Conservation (phyloP, 2,888 invertebrate species). For the Dilophus febrilis region DNA sequence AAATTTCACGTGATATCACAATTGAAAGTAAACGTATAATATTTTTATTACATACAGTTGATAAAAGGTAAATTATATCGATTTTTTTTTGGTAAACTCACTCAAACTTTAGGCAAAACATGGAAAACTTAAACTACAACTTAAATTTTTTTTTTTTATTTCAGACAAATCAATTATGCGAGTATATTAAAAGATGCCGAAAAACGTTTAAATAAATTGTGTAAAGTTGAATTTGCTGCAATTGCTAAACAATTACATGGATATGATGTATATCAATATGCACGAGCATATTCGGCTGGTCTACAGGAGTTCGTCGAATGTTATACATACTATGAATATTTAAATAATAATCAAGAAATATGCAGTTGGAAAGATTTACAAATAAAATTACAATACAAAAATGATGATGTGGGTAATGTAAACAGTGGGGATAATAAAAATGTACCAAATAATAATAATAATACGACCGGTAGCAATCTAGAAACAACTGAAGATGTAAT, state of each 20-base stretch:
- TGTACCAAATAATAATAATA: not conserved
- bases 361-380: slow-evolving; percentile 42
- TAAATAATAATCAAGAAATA: slow-evolving; percentile 38
- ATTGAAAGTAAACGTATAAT: slow-evolving; percentile 84
- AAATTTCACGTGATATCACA: slow-evolving; percentile 66
- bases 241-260: slow-evolving; percentile 57
- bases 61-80: slow-evolving; percentile 20
- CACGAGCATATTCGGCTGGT: slow-evolving; percentile 47
- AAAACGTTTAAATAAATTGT: slow-evolving; percentile 43
- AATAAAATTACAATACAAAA: slow-evolving; percentile 33
- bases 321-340: slow-evolving; percentile 54
- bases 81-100: too few species aligned
- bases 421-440: slow-evolving; percentile 6
- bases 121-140: too few species aligned
- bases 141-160: slow-evolving; percentile 9
- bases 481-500: not conserved
- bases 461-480: slow-evolving; percentile 3
- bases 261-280: slow-evolving; percentile 51
- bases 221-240: slow-evolving; percentile 34
- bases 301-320: slow-evolving; percentile 76
- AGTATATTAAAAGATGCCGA: slow-evolving; percentile 44
- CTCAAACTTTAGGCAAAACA: too few species aligned
- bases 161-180: slow-evolving; percentile 36
- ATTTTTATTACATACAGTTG: slow-evolving; percentile 63
- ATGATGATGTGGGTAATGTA: not conserved